Percentiles rank a stretch among this genome's conserved stretches.
Conservation (phyloP, 2,888 invertebrate genomes). For the Eilema depressum region DNA sequence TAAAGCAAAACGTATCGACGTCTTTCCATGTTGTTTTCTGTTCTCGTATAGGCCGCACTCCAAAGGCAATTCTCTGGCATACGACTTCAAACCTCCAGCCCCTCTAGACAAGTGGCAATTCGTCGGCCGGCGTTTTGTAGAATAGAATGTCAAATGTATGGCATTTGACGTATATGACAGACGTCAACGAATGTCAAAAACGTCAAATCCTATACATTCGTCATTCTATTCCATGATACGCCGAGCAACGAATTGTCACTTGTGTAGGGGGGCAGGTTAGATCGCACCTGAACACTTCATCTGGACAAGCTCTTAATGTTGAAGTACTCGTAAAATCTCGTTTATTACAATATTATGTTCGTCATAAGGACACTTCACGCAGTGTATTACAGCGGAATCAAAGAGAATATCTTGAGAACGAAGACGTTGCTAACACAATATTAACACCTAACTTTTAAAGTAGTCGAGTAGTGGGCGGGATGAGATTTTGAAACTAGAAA, state of each 20-base stretch:
- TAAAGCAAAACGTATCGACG: background rate
- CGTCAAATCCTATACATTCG: too few species aligned
- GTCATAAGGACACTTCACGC: background rate
- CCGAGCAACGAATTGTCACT: too few species aligned
- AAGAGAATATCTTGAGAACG: background rate
- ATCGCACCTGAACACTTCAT: background rate
- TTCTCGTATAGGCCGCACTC: background rate
- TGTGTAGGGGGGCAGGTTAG: background rate
- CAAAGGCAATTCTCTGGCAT: background rate
- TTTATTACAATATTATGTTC: slow-evolving; percentile 4
- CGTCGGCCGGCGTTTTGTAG: too few species aligned
- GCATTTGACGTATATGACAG: too few species aligned
- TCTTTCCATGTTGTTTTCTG: background rate
- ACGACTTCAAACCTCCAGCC: background rate
- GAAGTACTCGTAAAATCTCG: slow-evolving; percentile 1
- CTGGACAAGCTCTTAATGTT: slow-evolving; percentile 2
- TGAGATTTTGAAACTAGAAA: background rate
- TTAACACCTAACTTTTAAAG: background rate
- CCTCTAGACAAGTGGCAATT: too few species aligned
- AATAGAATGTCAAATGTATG: too few species aligned
- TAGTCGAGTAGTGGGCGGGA: background rate
- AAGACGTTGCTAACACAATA: background rate
- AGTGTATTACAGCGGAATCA: background rate
- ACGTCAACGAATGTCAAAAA: too few species aligned
- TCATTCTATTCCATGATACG: too few species aligned